Conservation (phyloP, 2,888 invertebrate genomes). For the Sylvicola fuscatus region DNA sequence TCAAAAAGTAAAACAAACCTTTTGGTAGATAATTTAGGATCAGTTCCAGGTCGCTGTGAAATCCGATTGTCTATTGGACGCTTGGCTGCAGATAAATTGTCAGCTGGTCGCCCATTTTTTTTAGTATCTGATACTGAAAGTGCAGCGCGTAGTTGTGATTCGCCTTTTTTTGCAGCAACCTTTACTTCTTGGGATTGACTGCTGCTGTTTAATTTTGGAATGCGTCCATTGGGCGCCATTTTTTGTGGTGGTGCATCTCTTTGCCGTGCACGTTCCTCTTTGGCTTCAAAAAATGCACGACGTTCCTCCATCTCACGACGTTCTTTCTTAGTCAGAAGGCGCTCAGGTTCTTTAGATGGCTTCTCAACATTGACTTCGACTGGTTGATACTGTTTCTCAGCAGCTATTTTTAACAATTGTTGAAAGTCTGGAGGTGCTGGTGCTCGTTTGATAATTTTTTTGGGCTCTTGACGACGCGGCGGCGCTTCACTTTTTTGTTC, state of each 20-base stretch:
- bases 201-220: constrained; percentile 30
- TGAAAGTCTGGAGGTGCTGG: constrained; percentile 64
- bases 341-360: constrained; percentile 37
- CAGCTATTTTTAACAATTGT: constrained; percentile 59
- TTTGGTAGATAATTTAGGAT: too few relatives aligned
- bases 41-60: too few relatives aligned
- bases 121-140: too few relatives aligned
- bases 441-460: constrained; percentile 21
- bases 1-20: too few relatives aligned
- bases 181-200: not conserved
- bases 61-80: too few relatives aligned
- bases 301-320: constrained; percentile 53
- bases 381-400: constrained; percentile 65
- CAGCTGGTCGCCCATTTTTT: too few relatives aligned
- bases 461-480: constrained; percentile 26
- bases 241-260: constrained; percentile 13
- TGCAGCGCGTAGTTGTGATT: too few relatives aligned
- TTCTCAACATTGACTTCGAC: constrained; percentile 35
- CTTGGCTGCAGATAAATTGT: too few relatives aligned
- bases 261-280: constrained; percentile 28
- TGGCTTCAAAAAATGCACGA: constrained; percentile 38
- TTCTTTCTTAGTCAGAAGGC: constrained; percentile 63
- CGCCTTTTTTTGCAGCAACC: too few relatives aligned
- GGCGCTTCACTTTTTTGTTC: constrained; percentile 22
- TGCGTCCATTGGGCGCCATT: constrained; percentile 23